Base-by-base conservation (phyloP, 2,888 invertebrate genomes). In the Cyclophora albipunctata region DNA sequence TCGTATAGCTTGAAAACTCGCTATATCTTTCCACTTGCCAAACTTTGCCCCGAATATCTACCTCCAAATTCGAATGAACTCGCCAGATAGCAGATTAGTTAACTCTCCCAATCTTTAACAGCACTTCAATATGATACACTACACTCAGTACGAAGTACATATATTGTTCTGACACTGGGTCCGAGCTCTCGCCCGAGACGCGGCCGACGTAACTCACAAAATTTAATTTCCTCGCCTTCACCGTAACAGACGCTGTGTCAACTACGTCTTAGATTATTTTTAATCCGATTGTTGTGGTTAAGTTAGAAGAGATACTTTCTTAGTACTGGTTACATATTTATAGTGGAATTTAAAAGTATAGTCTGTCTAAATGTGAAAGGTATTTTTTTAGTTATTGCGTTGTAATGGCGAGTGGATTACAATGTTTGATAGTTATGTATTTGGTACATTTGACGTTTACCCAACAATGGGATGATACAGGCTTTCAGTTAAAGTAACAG, bases 201-300 rank as follows among this genome's bases (percentile, higher is more conserved):
- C 20, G 40, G 40, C 40, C 40, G 47, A 7, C 41, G 50, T 47
- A 50, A 47, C 45, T 45, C 54, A n/a, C 48, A 50, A 54, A 64
- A 67, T 69, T 65, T 64, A 66, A 67, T 69, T 64, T 63, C 50
- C 52, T 34, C 53, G 53, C 49, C 46, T 49, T 50, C 53, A 64
- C 62, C 60, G 64, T 54, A 54, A 50, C 52, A 7, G 45, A 46
- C 49, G 52, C 51, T 33, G 49, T 55, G 52, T 49, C 47, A 48
- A 53, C 46, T 53, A 50, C 57, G 49, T 55, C 56, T 60, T 59
- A 59, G 65, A 62, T 63, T 63, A 58, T 64, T 63, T 64, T 63
- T 55, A 64, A 63, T 62, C 58, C 42, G 49, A 57, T 60, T 47
- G 47, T 50, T 45, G 46, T 43, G 47, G 5, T 20, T 7, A 34